A percentile compares a stretch with the other conserved stretches of the same genome.
Conservation (phyloP, 2,888 invertebrate genomes). For the Agonopterix arenella region DNA sequence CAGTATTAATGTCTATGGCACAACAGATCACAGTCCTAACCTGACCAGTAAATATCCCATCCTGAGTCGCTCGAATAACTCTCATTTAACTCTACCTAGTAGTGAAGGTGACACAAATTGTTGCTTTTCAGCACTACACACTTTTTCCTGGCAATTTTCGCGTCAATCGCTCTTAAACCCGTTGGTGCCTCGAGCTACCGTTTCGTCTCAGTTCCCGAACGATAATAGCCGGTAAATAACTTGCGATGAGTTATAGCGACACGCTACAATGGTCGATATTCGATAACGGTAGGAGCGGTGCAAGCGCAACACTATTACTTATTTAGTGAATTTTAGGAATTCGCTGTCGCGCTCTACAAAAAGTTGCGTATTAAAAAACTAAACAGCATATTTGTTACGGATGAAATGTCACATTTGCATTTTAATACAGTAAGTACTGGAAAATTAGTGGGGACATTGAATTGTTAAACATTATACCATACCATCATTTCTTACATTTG, state of each 20-base stretch:
- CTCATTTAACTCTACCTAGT: conserved; percentile 9
- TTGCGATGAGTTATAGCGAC: conserved; percentile 39
- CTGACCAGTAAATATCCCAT: neutral
- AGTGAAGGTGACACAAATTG: conserved; percentile 37
- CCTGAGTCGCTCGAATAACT: conserved; percentile 8
- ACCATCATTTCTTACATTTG: neutral
- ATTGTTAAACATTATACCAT: too few species aligned
- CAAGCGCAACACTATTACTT: conserved; percentile 13
- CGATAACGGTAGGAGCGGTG: conserved; percentile 14
- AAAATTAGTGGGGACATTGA: too few species aligned
- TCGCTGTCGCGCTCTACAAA: neutral
- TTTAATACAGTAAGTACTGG: too few species aligned
- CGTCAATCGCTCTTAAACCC: conserved; percentile 26
- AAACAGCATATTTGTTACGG: neutral
- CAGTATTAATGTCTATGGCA: too few species aligned
- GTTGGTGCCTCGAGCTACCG: conserved; percentile 45
- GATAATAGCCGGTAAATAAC: conserved; percentile 51
- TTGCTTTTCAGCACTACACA: conserved; percentile 25
- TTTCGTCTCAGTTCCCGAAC: conserved; percentile 34
- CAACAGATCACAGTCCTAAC: too few species aligned
- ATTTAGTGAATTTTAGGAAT: conserved; percentile 2
- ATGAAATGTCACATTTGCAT: neutral
- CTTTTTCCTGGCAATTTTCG: conserved; percentile 52
- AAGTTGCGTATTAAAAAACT: too few species aligned
- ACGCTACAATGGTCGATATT: conserved; percentile 30